These are phyloP conservation scores for Cataglyphis altisquamis DNA, from an alignment of 2,888 invertebrate genomes.

Conservation along the genomic window DNA sequence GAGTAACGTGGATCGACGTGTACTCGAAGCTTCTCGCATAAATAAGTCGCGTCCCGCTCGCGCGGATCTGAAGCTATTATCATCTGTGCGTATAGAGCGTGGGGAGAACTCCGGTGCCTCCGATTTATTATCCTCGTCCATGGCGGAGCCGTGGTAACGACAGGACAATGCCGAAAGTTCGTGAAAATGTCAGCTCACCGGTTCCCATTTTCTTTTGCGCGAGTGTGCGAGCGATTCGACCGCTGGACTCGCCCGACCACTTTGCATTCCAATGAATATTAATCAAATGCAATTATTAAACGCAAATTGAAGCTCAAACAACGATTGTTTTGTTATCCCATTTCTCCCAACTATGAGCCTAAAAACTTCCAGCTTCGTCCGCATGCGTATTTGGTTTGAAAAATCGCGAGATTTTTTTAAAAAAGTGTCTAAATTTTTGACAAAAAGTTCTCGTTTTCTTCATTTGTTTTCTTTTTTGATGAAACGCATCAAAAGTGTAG, in stretches of 20 bases:
- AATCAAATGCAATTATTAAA: slow-evolving; percentile 82
- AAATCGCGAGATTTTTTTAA: slow-evolving; percentile 61
- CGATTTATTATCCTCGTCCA: slow-evolving; percentile 41
- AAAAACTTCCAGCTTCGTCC: slow-evolving; percentile 38
- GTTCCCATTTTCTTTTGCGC: slow-evolving; percentile 49
- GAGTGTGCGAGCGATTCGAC: slow-evolving; percentile 15
- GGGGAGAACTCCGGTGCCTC: not conserved
- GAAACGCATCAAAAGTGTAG: not conserved
- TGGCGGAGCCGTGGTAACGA: not conserved
- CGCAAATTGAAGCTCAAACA: slow-evolving; percentile 81
- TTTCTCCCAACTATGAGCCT: slow-evolving; percentile 26
- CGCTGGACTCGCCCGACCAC: slow-evolving; percentile 70
- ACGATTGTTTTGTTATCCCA: slow-evolving; percentile 63
- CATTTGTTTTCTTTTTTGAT: slow-evolving; percentile 13
- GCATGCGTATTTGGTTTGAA: slow-evolving; percentile 50
- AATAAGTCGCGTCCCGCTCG: slow-evolving; percentile 64
- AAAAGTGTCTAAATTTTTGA: slow-evolving; percentile 13
- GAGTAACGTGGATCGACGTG: slow-evolving; percentile 42
- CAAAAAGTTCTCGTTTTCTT: not conserved
- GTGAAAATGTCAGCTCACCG: slow-evolving; percentile 33
- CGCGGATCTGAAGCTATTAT: slow-evolving; percentile 19
- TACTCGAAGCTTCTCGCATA: slow-evolving; percentile 44
- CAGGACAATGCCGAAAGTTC: slow-evolving; percentile 44
- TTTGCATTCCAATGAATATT: slow-evolving; percentile 83
- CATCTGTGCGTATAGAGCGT: not conserved